Evolutionary conservation across 2,888 invertebrate species (phyloP), one percentile per base, ranked within the genome.

Genomic region (Metallyticus violacea): DNA sequence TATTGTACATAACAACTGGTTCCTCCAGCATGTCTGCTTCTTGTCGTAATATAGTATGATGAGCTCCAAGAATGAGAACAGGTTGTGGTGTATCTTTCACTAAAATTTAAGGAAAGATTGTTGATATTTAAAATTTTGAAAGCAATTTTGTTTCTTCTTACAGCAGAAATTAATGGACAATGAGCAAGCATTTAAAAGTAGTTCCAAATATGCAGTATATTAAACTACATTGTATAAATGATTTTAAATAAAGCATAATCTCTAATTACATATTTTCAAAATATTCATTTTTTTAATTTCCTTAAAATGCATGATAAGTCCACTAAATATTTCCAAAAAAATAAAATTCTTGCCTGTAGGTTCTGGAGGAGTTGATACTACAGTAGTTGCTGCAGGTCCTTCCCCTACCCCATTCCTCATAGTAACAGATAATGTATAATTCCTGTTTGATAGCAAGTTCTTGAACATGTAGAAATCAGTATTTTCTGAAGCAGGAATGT

Each of bases 321-420:
- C n/a, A 62, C 40, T 62, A 62, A 7, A 62, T 15, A 62, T 1
- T 62, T n/a, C n/a, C n/a, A n/a, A n/a, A n/a, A n/a, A n/a, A n/a
- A n/a, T n/a, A n/a, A 15, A 62, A 62, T 62, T 62, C 92, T 91
- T 92, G 96, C 96, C 94, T 89, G 93, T 93, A 79, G 95, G 94
- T 91, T 94, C 93, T 7, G 94, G 93, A 2, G 95, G 95, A 0
- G 97, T 97, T 6, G 94, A 93, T 22, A 97, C 94, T 85, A 92
- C 92, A 9, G 94, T 93, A 85, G 92, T 92, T 0, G 95, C 95
- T 6, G 94, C 92, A 0, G 97, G 97, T 2, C 98, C 97, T 89
- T 96, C 95, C 2, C 97, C 97, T 40, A 95, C 94, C 1, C 94
- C 94, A 90, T 97, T 97, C 88, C 96, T 93, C 95, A 97, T 97